Evolutionary conservation across 2,113 vertebrate genomes (phyloP).

Genomic region (Esox niger): DNA sequence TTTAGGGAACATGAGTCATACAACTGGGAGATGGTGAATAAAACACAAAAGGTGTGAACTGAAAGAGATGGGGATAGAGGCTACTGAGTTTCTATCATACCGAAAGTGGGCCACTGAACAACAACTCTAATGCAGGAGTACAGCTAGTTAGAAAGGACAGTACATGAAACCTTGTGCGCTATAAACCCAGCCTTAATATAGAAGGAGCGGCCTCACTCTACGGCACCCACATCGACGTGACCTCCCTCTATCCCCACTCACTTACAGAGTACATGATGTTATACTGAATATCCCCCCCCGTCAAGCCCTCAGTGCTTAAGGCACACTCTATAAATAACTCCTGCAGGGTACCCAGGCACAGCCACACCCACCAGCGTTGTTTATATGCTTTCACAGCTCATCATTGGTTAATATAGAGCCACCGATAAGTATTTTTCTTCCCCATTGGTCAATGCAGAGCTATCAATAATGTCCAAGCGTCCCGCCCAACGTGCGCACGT

Average conservation of each 20-base stretch:
- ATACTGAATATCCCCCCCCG: constrained; percentile 1
- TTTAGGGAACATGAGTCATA: no score
- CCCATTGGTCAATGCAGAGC: not conserved
- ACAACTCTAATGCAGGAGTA: no score
- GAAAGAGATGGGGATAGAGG: no score
- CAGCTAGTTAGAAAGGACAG: no score
- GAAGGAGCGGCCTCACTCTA: not conserved
- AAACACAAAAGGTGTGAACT: no score
- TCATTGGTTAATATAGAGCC: no score
- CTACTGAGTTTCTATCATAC: no score
- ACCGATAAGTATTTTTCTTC: no score
- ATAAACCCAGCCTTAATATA: not conserved
- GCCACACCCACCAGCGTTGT: constrained; percentile 6
- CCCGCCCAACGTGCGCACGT: constrained; percentile 11
- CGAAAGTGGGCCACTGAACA: no score
- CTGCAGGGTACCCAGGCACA: not conserved
- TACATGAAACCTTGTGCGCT: no score
- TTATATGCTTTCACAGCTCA: constrained; percentile 1
- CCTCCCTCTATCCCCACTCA: not conserved
- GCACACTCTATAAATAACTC: constrained; percentile 50
- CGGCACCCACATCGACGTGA: not conserved
- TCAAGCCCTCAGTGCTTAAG: constrained; percentile 48
- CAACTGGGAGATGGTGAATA: no score
- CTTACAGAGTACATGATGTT: not conserved
- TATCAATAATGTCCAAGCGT: constrained; percentile 19